These are phyloP conservation scores for Halictus quadricinctus DNA, from an alignment of 2,888 invertebrate genomes.

Conservation along the genomic window DNA sequence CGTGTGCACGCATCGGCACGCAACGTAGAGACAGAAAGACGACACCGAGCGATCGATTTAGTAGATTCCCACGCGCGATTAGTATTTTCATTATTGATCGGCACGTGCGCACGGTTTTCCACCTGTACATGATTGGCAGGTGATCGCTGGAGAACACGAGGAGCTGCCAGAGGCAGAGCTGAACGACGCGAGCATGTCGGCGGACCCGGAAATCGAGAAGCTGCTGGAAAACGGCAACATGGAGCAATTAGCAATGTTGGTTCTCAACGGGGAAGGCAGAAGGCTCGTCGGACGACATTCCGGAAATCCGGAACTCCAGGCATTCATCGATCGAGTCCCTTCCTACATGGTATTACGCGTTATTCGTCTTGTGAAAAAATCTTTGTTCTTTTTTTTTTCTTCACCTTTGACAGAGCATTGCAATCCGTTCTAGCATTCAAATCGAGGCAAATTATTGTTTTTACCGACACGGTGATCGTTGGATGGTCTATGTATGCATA, in stretches of 20 bases:
- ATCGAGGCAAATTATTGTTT: neutral
- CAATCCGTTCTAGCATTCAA: neutral
- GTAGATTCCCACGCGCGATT: conserved; percentile 71
- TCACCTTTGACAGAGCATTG: neutral
- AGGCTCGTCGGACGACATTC: conserved; percentile 88
- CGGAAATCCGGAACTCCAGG: conserved; percentile 90
- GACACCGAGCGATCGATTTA: conserved; percentile 68
- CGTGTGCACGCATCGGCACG: conserved; percentile 12
- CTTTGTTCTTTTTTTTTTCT: neutral
- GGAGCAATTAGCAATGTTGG: conserved; percentile 94
- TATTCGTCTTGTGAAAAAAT: neutral
- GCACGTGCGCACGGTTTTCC: conserved; percentile 63
- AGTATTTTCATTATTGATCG: conserved; percentile 73
- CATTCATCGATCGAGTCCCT: conserved; percentile 94
- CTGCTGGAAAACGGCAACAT: conserved; percentile 90
- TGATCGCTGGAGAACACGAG: conserved; percentile 76
- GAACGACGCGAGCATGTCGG: conserved; percentile 73
- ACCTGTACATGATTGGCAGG: conserved; percentile 71
- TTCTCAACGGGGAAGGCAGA: conserved; percentile 94
- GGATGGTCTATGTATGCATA: neutral
- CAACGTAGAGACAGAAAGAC: conserved; percentile 21
- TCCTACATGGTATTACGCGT: conserved; percentile 89
- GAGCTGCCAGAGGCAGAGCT: conserved; percentile 73
- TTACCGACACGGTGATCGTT: neutral
- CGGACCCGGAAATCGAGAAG: conserved; percentile 87